phyloP scores from a whole-genome alignment of 2,888 invertebrate species.

The Isotomurus palustris region DNA sequence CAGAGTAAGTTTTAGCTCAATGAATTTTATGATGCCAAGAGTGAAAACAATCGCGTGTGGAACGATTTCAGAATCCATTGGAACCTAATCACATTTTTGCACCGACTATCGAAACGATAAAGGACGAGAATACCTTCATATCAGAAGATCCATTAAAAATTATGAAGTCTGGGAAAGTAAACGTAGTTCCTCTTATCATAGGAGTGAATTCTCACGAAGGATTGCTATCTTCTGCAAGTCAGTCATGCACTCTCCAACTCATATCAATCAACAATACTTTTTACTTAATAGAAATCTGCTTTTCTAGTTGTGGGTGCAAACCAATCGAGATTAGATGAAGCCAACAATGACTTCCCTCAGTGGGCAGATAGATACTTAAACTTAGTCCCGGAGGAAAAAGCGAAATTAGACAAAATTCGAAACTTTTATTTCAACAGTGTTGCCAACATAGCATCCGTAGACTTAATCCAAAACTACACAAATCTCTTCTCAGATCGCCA shows the following conservation, averaged over 20 bases:
- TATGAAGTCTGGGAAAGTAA: slow-evolving; percentile 31
- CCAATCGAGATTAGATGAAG: slow-evolving; percentile 27
- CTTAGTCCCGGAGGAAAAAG: slow-evolving; percentile 15
- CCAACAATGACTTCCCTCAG: slow-evolving; percentile 26
- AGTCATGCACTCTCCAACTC: background rate
- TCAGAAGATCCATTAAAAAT: slow-evolving; percentile 31
- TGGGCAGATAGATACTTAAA: slow-evolving; percentile 20
- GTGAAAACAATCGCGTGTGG: too few relatives aligned
- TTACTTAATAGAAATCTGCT: too few relatives aligned
- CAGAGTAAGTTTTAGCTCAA: slow-evolving; percentile 20
- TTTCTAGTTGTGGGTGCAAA: slow-evolving; percentile 27
- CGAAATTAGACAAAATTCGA: slow-evolving; percentile 22
- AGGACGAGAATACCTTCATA: slow-evolving; percentile 40
- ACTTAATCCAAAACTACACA: slow-evolving; percentile 27
- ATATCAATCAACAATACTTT: background rate
- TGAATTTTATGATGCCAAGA: too few relatives aligned
- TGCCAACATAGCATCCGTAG: slow-evolving; percentile 17
- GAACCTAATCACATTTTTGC: slow-evolving; percentile 33
- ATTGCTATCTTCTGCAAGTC: slow-evolving; percentile 29
- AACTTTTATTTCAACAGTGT: slow-evolving; percentile 30
- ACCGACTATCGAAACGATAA: slow-evolving; percentile 38
- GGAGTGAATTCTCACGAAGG: slow-evolving; percentile 42
- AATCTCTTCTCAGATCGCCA: slow-evolving; percentile 34
- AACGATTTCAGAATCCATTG: slow-evolving; percentile 19
- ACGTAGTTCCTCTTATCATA: slow-evolving; percentile 34